Evolutionary conservation across 1,140 invertebrate genomes (phyloP), one percentile per base, ranked within the genome.

Genomic region (Drosophila santomea): DNA sequence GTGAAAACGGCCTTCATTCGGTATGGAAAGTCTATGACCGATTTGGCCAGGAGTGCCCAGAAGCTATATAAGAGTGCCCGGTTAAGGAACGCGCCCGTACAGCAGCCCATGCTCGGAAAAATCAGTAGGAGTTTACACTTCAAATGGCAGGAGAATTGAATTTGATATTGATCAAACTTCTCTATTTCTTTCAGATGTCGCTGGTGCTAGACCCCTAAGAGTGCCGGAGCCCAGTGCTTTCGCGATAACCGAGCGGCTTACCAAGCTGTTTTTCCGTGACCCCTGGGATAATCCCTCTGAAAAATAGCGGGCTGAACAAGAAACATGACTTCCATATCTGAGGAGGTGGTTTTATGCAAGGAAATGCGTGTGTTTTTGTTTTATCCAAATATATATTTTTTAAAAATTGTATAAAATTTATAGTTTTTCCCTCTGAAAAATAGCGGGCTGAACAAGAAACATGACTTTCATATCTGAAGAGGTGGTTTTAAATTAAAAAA

Each of bases 121-220:
- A 6, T 15, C 25, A 3, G 25, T 50, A 28, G 11, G 17, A 15
- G 17, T 17, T 17, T 17, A 3, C 1, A 5, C 6, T 39, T 12
- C 1, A 23, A 20, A 6, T 45, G 0, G 7, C 15, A 14, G 12
- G 4, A 0, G 2, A 2, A 7, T n/a, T n/a, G n/a, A n/a, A n/a
- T n/a, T 14, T 45, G 25, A 7, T 6, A 3, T 14, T 7, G 23
- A 3, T 25, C 12, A 4, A 23, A 5, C 5, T 6, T 14, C 2
- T 48, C 12, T 8, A 4, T 8, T 28, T 8, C 1, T 10, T 48
- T 6, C 23, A 48, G 47, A 15, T 28, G 2, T 0, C 14, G 7
- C 8, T 5, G 14, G 14, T 3, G n/a, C 28, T 7, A 7, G 25
- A 4, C 12, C 47, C n/a, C 2, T n/a, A 10, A 28, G 12, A 15